Evolutionary conservation across 2,113 vertebrate genomes (phyloP), one percentile per base, ranked within the genome.

Genomic region (Coregonus clupeaformis): DNA sequence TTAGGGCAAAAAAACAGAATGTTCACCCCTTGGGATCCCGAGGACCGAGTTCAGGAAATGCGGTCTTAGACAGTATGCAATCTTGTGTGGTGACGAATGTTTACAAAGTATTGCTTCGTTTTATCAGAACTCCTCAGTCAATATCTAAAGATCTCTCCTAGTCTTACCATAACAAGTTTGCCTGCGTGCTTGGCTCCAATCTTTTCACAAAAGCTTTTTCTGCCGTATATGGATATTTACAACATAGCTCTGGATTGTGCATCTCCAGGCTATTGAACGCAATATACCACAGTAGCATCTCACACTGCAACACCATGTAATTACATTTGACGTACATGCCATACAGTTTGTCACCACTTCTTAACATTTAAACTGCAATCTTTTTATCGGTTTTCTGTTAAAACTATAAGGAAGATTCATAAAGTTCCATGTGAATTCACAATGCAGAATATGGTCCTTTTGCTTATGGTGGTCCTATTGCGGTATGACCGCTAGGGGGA

Each of bases 161-260:
- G 22, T n/a, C 59, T 67, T 49, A 2, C 47, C 47, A 25, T 69
- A 82, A 82, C 72, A 5, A 18, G 76, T 84, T 78, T 68, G 20
- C 65, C 71, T 69, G 18, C 70, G 71, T 24, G 5, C 60, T 4
- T 6, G 6, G 25, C 47, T n/a, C 22, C 52, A 49, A 18, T 42
- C 62, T 22, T 47, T 47, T 42, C 9, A 24, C 9, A 4, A n/a
- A 42, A 14, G 36, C 11, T 1, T 12, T 62, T 30, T 20, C 66
- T 63, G 60, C 30, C n/a, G 6, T n/a, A 14, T 11, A 14, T 7
- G 11, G 36, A 49, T 49, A 73, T 62, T 32, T 68, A 42, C 52
- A 68, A 27, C 16, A 36, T 20, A 52, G 49, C 45, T 25, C 60
- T 70, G 27, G 16, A 18, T 27, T 32, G n/a, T 20, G 52, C 29